Evolutionary conservation across 1,140 invertebrate genomes (phyloP), one percentile per base, ranked within the genome.

Genomic region (Macrobrachium rosenbergii): DNA sequence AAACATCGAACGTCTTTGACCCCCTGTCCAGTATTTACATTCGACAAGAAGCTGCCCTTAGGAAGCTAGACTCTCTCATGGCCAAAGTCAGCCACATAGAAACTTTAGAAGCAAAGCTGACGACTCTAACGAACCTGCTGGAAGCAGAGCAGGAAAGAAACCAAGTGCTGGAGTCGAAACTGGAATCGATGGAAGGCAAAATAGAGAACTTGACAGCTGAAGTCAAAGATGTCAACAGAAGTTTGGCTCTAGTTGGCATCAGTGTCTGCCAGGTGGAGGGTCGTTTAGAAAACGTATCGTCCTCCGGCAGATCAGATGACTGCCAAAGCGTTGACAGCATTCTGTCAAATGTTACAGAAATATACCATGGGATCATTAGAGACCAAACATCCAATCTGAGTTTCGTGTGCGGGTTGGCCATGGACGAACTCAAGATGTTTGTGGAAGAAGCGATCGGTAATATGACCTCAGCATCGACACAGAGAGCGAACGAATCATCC

Each of bases 21-120:
- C 83, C 83, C 2, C 64, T 80, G 5, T n/a, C 77, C 23, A 59
- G 83, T n/a, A 23, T 85, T 3, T 80, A 59, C 83, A 21, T 86
- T 11, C 79, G 83, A 64, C 83, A 86, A 52, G 83, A 86, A 28
- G 19, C 83, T 45, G 63, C 76, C 45, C 64, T 80, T 6, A 79
- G 64, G 77, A 86, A 86, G 73, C 76, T 86, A 23, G 83, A 86
- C 58, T 45, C 8, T 23, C 83, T 86, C n/a, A 80, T 69, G 12
- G 77, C 45, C 1, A 86, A 72, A 45, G 77, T 86, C 12, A 67
- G 77, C 16, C 79, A 79, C 52, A 52, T 80, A 58, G 83, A 86
- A 37, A 37, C 58, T 8, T 45, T 86, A 16, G 83, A 86, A 43
- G 19, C 62, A 8, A 86, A 80, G 17, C 28, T 86, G 7, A 77